Evolutionary conservation across 2,888 invertebrate genomes (phyloP), one percentile per base, ranked within the genome.

Genomic region (Tetragonula carbonaria): DNA sequence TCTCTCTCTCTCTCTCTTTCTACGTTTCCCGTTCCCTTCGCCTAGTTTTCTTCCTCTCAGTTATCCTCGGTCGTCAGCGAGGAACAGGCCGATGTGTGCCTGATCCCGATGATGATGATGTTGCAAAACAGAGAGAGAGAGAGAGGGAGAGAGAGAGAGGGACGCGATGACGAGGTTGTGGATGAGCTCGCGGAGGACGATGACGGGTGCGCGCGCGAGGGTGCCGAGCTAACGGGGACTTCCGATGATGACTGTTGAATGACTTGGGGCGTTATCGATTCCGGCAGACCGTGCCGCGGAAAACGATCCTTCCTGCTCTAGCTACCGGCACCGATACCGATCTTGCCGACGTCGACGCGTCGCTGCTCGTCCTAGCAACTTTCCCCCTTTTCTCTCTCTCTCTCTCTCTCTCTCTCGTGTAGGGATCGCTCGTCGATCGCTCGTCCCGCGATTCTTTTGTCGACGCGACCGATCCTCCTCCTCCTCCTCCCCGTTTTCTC

Each of bases 201-300:
- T 78, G 82, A 85, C 76, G 84, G 80, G 63, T 62, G 45, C 65
- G 6, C 53, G 53, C 33, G 57, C 62, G 59, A 65, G 80, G 70
- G 81, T 76, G 73, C 50, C 75, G 57, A 45, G 74, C 68, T 82
- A 79, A 82, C 81, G 71, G 80, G 77, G 81, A 74, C 81, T 84
- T 55, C 90, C 91, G 93, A 94, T 93, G 94, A 94, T 93, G 94
- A 94, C 93, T 93, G 91, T 90, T 92, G 92, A 93, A 94, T 94
- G 93, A 94, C 94, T 94, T 87, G 91, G 91, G 94, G 94, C 94
- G 91, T 90, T 94, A 94, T 94, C 90, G 93, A 93, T 93, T 92
- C 91, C 91, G 89, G 84, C 74, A 78, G 5, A 18, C 74, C 80
- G 80, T 79, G 71, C 71, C 76, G 74, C 70, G 80, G 80, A 75